These are phyloP conservation scores for Carassius gibelio DNA, from an alignment of 2,113 vertebrate genomes.

Conservation along the genomic window DNA sequence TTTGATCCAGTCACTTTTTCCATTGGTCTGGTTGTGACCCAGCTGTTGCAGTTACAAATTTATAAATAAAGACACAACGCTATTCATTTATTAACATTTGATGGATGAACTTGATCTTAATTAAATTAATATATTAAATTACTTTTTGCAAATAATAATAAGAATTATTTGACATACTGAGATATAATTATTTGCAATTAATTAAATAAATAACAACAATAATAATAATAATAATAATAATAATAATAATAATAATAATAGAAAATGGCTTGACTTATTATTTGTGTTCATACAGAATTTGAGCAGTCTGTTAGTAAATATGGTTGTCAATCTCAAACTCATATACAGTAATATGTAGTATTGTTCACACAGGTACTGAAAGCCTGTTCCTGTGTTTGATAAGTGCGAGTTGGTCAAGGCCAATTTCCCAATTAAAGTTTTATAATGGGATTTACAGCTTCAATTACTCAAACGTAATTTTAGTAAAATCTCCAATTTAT, in stretches of 20 bases:
- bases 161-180: not conserved
- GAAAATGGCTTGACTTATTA: not conserved
- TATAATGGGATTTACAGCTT: conserved; percentile 78
- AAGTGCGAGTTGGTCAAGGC: conserved; percentile 64
- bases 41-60: not conserved
- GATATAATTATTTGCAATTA: not conserved
- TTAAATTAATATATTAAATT: not conserved
- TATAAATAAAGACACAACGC: not conserved
- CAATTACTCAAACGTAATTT: conserved; percentile 70
- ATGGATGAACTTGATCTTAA: not conserved
- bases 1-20: not conserved
- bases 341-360: not conserved
- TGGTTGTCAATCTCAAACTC: not conserved
- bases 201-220: too few relatives aligned
- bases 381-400: conserved; percentile 63
- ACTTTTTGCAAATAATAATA: not conserved
- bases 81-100: not conserved
- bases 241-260: too few relatives aligned
- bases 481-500: conserved; percentile 76
- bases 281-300: not conserved
- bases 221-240: too few relatives aligned
- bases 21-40: not conserved
- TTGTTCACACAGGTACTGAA: conserved; percentile 61
- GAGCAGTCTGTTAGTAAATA: not conserved
- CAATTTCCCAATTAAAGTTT: conserved; percentile 53